Evolutionary conservation across 2,797 vertebrate genomes (phyloP), one percentile per base, ranked within the genome.

Genomic region (Sebastes taczanowskii): DNA sequence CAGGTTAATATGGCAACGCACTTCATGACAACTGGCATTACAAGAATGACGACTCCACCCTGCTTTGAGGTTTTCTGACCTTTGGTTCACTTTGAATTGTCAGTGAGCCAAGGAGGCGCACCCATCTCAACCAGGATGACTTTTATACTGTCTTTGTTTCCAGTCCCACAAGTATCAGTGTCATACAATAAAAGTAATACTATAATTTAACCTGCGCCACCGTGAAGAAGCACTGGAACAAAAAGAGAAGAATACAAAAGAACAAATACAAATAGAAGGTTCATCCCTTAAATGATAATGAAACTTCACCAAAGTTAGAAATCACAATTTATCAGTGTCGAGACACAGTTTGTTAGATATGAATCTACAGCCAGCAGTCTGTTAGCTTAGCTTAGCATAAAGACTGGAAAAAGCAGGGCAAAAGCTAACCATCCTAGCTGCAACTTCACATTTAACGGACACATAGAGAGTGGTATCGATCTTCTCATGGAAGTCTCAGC

Each of bases 11-110:
- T 32, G 22, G 27, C 38, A 76, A 71, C 4, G 13, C 29, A 78
- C 20, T 58, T 25, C 30, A 81, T 68, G 80, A 89, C 77, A 87
- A 64, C 71, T 78, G 81, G 77, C 73, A 88, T 77, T 38, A 82
- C 84, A 91, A 81, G 91, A 91, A 92, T 3, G 74, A 78, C 70
- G 6, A 11, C 89, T 79, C 84, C 90, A 76, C 90, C 91, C 90
- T 73, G 64, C 53, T 62, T 25, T 60, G 29, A 80, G 69, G 52
- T 66, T 53, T 61, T 20, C 22, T 52, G 52, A 87, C 80, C 65
- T 84, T 68, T 85, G 53, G 13, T 58, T 77, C 22, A 64, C 71
- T 73, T 73, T 77, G 60, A 86, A 80, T 38, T 38, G 27, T 75
- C 53, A 22, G 60, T n/a, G 8, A 2, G 53, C 13, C 11, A 11